Evolutionary conservation across 2,888 invertebrate genomes (phyloP).

Genomic region (Cerastoderma edule): DNA sequence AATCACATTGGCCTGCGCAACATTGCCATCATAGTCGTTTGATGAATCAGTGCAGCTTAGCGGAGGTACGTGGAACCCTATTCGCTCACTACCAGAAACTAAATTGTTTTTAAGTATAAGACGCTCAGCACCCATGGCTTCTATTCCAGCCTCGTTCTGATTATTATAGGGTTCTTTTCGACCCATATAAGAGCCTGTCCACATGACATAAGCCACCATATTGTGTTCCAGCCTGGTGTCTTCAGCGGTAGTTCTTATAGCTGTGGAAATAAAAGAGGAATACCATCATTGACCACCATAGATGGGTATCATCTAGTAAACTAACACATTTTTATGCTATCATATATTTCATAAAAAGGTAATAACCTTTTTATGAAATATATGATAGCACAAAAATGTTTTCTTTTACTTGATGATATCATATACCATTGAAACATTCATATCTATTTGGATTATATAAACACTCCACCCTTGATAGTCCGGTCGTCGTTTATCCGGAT

Average conservation of each 20-base stretch:
- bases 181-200: constrained; percentile 73
- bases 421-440: too few relatives aligned
- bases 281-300: too few relatives aligned
- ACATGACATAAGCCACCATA: constrained; percentile 69
- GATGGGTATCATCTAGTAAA: too few relatives aligned
- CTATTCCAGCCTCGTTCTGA: constrained; percentile 58
- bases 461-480: too few relatives aligned
- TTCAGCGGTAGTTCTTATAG: constrained; percentile 56
- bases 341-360: too few relatives aligned
- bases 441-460: too few relatives aligned
- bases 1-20: constrained; percentile 62
- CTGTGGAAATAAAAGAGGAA: not conserved
- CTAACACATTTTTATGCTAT: too few relatives aligned
- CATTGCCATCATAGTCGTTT: constrained; percentile 62
- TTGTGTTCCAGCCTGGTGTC: constrained; percentile 67
- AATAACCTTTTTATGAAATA: too few relatives aligned
- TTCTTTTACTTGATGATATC: too few relatives aligned
- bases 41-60: constrained; percentile 53
- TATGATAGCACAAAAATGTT: too few relatives aligned
- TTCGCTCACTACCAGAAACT: constrained; percentile 74
- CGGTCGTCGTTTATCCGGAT: too few relatives aligned
- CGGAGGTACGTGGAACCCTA: constrained; percentile 63
- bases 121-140: constrained; percentile 57
- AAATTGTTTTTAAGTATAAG: constrained; percentile 67
- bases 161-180: constrained; percentile 61